These are phyloP conservation scores for Papilio polyxenes DNA, from an alignment of 1,140 invertebrate genomes.

Conservation along the genomic window DNA sequence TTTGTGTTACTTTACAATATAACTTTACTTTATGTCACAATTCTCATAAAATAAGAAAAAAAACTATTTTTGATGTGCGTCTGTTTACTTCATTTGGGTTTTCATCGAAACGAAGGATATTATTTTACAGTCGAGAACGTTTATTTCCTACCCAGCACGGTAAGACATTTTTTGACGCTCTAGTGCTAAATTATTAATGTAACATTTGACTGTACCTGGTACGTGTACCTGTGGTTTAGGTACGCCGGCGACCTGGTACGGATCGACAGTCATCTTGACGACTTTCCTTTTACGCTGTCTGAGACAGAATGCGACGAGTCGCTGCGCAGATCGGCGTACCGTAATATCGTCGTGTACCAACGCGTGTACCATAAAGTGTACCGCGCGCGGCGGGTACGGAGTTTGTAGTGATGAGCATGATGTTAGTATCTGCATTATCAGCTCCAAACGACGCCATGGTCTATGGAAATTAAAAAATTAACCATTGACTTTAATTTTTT, in stretches of 20 bases:
- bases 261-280: slow-evolving; percentile 82
- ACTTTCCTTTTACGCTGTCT: slow-evolving; percentile 89
- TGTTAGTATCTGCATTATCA: slow-evolving; percentile 87
- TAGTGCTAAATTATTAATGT: too few species aligned
- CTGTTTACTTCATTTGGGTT: too few species aligned
- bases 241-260: slow-evolving; percentile 70
- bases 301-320: slow-evolving; percentile 84
- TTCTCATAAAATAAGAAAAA: too few species aligned
- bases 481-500: background rate
- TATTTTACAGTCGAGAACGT: too few species aligned
- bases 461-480: slow-evolving; percentile 62
- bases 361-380: slow-evolving; percentile 85
- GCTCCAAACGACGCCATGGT: slow-evolving; percentile 90
- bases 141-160: too few species aligned
- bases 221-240: slow-evolving; percentile 53
- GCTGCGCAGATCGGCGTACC: slow-evolving; percentile 87
- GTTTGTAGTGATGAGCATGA: slow-evolving; percentile 87
- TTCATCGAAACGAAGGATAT: too few species aligned
- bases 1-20: too few species aligned
- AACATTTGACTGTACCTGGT: slow-evolving; percentile 56
- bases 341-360: slow-evolving; percentile 89
- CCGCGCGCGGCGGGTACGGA: slow-evolving; percentile 82
- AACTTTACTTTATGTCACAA: too few species aligned
- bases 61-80: too few species aligned
- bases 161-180: too few species aligned